Conservation (phyloP, 1,140 invertebrate species). For the Aphaenogaster ashmeadi region DNA sequence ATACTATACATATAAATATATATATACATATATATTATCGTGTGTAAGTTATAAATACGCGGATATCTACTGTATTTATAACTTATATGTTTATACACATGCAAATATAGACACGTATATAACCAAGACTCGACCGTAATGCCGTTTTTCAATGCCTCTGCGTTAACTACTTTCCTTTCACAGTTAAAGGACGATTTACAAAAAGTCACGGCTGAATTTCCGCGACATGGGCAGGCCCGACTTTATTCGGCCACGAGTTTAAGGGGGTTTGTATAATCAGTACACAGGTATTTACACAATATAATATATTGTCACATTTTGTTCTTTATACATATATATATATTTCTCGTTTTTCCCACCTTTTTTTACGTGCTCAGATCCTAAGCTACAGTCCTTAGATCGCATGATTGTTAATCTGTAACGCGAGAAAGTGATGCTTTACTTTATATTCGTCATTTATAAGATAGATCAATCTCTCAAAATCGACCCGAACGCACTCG, state of each 20-base stretch:
- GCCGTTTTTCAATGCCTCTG: neutral
- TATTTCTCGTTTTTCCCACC: slow-evolving; percentile 44
- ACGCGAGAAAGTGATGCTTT: slow-evolving; percentile 23
- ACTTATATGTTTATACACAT: slow-evolving; percentile 78
- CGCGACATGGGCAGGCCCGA: neutral
- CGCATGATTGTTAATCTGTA: slow-evolving; percentile 29
- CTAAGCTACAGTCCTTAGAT: slow-evolving; percentile 75
- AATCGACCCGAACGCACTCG: slow-evolving; percentile 39
- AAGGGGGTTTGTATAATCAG: slow-evolving; percentile 27
- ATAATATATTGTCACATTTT: slow-evolving; percentile 82
- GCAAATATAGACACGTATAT: slow-evolving; percentile 74
- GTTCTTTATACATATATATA: slow-evolving; percentile 58
- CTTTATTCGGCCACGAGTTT: neutral
- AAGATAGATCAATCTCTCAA: slow-evolving; percentile 6
- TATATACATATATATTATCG: slow-evolving; percentile 64
- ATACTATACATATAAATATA: slow-evolving; percentile 68
- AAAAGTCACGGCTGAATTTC: neutral
- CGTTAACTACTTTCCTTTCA: neutral
- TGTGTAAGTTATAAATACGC: slow-evolving; percentile 72
- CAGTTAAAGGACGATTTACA: neutral
- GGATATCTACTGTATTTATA: slow-evolving; percentile 73
- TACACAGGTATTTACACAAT: slow-evolving; percentile 70
- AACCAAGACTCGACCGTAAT: slow-evolving; percentile 38
- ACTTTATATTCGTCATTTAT: slow-evolving; percentile 23
- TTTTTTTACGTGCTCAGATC: slow-evolving; percentile 68